phyloP scores from a whole-genome alignment of 1,140 invertebrate genomes.

The Coptotermes formosanus region DNA sequence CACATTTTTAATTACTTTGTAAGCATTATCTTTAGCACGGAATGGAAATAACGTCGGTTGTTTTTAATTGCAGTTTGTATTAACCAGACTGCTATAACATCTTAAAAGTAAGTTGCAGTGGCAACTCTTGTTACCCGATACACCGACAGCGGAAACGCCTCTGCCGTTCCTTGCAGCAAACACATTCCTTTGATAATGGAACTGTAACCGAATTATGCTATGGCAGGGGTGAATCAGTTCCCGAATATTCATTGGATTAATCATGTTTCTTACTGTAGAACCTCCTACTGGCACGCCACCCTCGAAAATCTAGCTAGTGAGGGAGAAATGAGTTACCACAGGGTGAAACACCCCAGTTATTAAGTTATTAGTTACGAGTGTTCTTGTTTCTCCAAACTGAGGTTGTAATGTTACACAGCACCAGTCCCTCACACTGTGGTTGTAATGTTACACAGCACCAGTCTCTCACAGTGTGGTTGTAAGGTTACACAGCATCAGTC shows the following conservation, averaged over 20 bases:
- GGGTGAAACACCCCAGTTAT: neutral
- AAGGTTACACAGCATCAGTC: too few relatives aligned
- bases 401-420: neutral
- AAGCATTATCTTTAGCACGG: too few relatives aligned
- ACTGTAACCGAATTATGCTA: neutral
- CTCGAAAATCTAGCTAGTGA: neutral
- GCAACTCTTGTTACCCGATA: too few relatives aligned
- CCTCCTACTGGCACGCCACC: neutral
- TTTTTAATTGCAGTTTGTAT: too few relatives aligned
- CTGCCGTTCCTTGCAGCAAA: too few relatives aligned
- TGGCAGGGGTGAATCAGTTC: neutral
- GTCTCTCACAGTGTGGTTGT: too few relatives aligned
- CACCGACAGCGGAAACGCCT: too few relatives aligned
- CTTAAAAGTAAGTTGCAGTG: too few relatives aligned
- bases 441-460: too few relatives aligned
- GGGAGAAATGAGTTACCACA: neutral
- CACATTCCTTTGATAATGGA: neutral
- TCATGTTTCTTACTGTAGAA: neutral
- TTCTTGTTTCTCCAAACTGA: neutral
- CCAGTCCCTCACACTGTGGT: neutral
- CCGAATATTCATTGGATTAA: slow-evolving; percentile 18
- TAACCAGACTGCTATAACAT: too few relatives aligned
- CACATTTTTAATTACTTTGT: too few relatives aligned
- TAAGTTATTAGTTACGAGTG: neutral
- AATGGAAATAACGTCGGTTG: too few relatives aligned